Evolutionary conservation across 1,140 invertebrate species (phyloP).

Genomic region (Drosophila murphyi): DNA sequence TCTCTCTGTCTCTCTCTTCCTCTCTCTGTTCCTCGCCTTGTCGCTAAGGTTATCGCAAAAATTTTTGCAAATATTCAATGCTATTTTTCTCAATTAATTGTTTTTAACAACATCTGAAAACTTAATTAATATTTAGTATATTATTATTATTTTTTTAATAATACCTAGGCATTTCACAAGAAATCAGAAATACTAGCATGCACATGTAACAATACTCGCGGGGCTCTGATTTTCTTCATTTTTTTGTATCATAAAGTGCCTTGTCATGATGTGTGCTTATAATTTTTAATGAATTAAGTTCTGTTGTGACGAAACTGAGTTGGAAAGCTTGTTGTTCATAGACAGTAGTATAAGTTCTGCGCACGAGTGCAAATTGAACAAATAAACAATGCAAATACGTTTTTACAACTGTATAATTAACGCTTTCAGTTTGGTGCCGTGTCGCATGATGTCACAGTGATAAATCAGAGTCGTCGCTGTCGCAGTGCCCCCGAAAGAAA

Average conservation of each 20-base stretch:
- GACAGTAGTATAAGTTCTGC: neutral
- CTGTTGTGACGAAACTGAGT: slow-evolving; percentile 4
- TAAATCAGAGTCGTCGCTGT: slow-evolving; percentile 33
- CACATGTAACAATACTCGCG: neutral
- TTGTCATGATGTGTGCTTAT: slow-evolving; percentile 18
- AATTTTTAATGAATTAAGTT: slow-evolving; percentile 35
- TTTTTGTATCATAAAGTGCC: slow-evolving; percentile 11
- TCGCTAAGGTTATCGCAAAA: slow-evolving; percentile 71
- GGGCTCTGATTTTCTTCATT: neutral
- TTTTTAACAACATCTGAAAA: slow-evolving; percentile 60
- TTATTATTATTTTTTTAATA: slow-evolving; percentile 30
- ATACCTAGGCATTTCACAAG: slow-evolving; percentile 23
- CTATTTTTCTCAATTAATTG: slow-evolving; percentile 46
- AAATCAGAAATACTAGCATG: neutral
- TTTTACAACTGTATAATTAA: neutral
- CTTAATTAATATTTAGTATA: slow-evolving; percentile 33
- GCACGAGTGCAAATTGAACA: slow-evolving; percentile 5
- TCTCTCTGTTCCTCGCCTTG: slow-evolving; percentile 3
- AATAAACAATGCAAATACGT: slow-evolving; percentile 7
- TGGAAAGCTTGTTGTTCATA: neutral
- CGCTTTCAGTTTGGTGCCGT: slow-evolving; percentile 7
- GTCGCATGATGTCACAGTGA: slow-evolving; percentile 45
- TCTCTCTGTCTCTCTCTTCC: slow-evolving; percentile 2
- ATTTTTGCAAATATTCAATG: slow-evolving; percentile 67
- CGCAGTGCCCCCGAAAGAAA: slow-evolving; percentile 2